Percentiles rank a stretch among this genome's conserved stretches.
These are phyloP conservation scores for Tenthredo livida DNA, from an alignment of 2,888 invertebrate genomes.

Conservation along the genomic window DNA sequence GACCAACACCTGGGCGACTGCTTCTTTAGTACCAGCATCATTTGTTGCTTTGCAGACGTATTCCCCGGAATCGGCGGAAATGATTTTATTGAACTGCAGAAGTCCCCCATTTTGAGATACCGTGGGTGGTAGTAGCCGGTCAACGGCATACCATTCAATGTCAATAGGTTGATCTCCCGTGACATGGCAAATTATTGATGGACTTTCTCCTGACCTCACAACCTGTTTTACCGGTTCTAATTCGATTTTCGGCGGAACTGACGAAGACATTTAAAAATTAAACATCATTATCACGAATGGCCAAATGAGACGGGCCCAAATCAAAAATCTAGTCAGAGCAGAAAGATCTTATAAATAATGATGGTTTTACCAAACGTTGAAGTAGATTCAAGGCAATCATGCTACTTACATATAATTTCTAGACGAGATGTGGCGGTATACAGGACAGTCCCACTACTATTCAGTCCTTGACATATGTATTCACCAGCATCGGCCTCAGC, in stretches of 20 bases:
- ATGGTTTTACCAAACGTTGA: not conserved
- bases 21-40: constrained; percentile 86
- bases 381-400: constrained; percentile 22
- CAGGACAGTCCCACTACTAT: constrained; percentile 78
- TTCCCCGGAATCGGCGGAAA: constrained; percentile 88
- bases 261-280: constrained; percentile 58
- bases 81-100: constrained; percentile 86
- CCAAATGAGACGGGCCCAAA: not conserved
- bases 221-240: constrained; percentile 86
- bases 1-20: constrained; percentile 91
- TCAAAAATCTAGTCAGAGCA: not conserved
- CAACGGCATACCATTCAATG: constrained; percentile 86
- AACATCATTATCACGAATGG: not conserved
- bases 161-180: constrained; percentile 87
- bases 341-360: not conserved
- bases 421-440: constrained; percentile 82
- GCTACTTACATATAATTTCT: constrained; percentile 80
- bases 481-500: constrained; percentile 85
- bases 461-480: constrained; percentile 86
- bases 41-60: constrained; percentile 91
- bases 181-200: constrained; percentile 87
- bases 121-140: constrained; percentile 83
- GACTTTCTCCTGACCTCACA: constrained; percentile 87
- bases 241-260: constrained; percentile 84
- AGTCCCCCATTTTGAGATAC: constrained; percentile 83